Base-by-base conservation (phyloP, 2,888 invertebrate species). In the Cephus pygmeus region DNA sequence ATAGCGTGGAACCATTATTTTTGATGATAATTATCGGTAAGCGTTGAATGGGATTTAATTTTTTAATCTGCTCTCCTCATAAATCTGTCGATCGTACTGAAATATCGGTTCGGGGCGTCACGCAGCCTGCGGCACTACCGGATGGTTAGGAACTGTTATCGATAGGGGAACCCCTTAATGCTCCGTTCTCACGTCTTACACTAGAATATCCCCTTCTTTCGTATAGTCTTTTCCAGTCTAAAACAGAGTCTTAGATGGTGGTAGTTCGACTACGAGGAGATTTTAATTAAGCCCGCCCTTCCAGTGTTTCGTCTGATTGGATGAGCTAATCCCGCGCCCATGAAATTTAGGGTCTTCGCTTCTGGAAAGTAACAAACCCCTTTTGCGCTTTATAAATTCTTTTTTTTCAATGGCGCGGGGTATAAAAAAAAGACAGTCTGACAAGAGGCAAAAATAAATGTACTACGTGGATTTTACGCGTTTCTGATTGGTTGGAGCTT, bases 201-300 rank as follows among this genome's bases (percentile, higher is more conserved):
- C 40, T 40, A 40, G 40, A 40, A 15, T 40, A 40, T 6, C 4
- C 15, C 15, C 40, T 15, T 40, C 4, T 15, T 40, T 15, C 40
- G 40, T 15, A 15, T 1, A 40, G 40, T 15, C 40, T 40, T 15
- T 15, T 40, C 4, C 40, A 40, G 40, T 40, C 40, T 40, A 40
- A 79, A 77, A 75, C 79, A 78, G 82, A 83, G 84, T 84, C 83
- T 83, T 40, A 40, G 40, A 40, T 83, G 85, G 82, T 85, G 71
- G 83, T 83, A 83, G 84, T 80, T 82, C 77, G 81, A 83, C 83
- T 86, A 85, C 85, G 86, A 87, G 86, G 88, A 89, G 90, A 90
- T 90, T 91, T 91, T 91, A 91, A 91, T 91, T 90, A 91, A 91
- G 88, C 86, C 91, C 90, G 91, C 91, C 91, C 88, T 89, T 91